Percentiles rank a stretch among this genome's conserved stretches.
phyloP scores from a whole-genome alignment of 2,888 invertebrate genomes.

The Campoplex capitator region DNA sequence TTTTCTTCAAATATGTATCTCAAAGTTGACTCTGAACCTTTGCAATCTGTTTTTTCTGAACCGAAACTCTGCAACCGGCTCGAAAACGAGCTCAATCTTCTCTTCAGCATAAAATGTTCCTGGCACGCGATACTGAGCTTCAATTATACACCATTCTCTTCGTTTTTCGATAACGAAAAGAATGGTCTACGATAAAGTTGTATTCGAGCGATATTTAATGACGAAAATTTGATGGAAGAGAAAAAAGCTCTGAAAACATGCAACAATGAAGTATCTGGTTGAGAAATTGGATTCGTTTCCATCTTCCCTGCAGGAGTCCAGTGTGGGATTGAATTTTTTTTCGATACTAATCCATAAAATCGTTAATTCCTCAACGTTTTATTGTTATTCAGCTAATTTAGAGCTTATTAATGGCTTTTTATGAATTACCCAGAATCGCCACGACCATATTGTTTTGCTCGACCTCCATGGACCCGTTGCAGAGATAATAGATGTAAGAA shows the following conservation, averaged over 20 bases:
- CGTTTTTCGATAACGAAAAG: background rate
- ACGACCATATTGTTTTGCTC: constrained; percentile 98
- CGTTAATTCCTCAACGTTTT: background rate
- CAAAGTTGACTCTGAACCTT: too few relatives aligned
- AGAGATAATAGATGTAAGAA: constrained; percentile 97
- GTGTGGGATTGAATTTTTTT: too few relatives aligned
- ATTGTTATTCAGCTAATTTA: background rate
- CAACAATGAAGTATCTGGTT: background rate
- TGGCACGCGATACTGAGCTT: background rate
- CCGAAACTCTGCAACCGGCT: background rate
- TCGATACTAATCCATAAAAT: background rate
- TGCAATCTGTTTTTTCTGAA: background rate
- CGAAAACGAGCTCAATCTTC: background rate
- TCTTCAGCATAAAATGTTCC: background rate
- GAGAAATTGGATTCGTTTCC: too few relatives aligned
- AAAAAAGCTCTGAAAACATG: background rate
- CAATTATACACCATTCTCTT: background rate
- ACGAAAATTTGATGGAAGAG: background rate
- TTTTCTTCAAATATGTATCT: too few relatives aligned
- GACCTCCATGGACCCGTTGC: constrained; percentile 99
- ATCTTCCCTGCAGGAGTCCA: too few relatives aligned
- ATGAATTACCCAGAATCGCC: constrained; percentile 93
- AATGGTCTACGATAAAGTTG: background rate
- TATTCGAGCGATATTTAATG: background rate
- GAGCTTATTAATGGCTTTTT: background rate